Conservation (phyloP, 1,140 invertebrate species). For the Littorina saxatilis region DNA sequence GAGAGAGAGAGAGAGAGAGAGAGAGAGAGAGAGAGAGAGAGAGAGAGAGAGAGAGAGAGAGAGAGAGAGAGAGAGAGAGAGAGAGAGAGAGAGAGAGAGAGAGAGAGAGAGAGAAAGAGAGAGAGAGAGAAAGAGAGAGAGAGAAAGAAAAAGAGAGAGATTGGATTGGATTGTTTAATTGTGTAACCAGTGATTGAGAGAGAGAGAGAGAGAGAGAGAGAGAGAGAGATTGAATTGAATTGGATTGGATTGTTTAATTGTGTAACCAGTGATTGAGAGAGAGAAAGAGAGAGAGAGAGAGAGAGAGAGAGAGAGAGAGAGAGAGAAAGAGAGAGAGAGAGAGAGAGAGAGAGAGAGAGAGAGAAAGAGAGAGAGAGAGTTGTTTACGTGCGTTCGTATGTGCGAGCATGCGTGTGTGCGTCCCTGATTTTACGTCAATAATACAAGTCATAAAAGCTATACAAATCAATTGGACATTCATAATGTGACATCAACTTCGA, state of each 20-base stretch:
- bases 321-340: neutral
- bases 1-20: neutral
- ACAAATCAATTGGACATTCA: neutral
- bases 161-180: too few relatives aligned
- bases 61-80: too few relatives aligned
- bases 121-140: too few relatives aligned
- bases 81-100: too few relatives aligned
- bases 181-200: too few relatives aligned
- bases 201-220: too few relatives aligned
- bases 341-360: constrained; percentile 8
- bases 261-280: neutral
- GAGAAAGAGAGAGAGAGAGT: constrained; percentile 12
- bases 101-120: too few relatives aligned
- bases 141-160: neutral
- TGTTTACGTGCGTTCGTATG: neutral
- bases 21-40: neutral
- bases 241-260: too few relatives aligned
- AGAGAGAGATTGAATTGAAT: too few relatives aligned
- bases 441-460: neutral
- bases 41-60: neutral
- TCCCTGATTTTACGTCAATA: neutral
- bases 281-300: neutral
- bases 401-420: neutral
- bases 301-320: neutral
- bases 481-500: too few relatives aligned